Evolutionary conservation across 2,888 invertebrate genomes (phyloP).

Genomic region (Lucinisca nassula): DNA sequence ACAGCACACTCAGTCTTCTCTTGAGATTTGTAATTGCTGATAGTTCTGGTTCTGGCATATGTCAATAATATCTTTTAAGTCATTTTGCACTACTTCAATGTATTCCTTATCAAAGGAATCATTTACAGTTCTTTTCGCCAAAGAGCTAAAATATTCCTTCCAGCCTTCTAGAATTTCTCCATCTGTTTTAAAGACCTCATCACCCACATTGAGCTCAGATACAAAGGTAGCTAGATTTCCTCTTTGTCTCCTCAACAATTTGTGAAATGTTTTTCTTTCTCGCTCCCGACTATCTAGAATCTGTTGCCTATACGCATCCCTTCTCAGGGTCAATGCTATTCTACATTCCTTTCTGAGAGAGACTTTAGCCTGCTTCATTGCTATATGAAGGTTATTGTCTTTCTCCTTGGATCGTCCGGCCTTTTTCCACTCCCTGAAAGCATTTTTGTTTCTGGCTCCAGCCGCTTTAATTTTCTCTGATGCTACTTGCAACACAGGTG

Average conservation of each 20-base stretch:
- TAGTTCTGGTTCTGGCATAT: neutral
- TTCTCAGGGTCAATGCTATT: neutral
- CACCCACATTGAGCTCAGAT: neutral
- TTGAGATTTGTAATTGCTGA: neutral
- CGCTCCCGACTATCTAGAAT: neutral
- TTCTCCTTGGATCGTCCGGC: neutral
- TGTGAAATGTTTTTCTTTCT: neutral
- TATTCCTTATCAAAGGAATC: neutral
- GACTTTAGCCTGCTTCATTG: neutral
- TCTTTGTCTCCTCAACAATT: neutral
- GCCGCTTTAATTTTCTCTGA: neutral
- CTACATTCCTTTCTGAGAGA: neutral
- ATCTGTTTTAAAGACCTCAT: neutral
- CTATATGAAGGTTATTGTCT: neutral
- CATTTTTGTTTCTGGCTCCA: neutral
- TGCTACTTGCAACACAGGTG: neutral
- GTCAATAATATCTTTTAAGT: neutral
- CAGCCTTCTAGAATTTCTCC: neutral
- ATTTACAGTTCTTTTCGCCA: neutral
- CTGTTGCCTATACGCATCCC: neutral
- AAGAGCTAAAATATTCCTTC: neutral
- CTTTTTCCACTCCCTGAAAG: neutral
- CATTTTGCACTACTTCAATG: neutral
- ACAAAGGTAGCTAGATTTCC: neutral
- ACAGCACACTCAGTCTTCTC: neutral